Evolutionary conservation across 2,888 invertebrate species (phyloP).

Genomic region (Agrotis ipsilon): DNA sequence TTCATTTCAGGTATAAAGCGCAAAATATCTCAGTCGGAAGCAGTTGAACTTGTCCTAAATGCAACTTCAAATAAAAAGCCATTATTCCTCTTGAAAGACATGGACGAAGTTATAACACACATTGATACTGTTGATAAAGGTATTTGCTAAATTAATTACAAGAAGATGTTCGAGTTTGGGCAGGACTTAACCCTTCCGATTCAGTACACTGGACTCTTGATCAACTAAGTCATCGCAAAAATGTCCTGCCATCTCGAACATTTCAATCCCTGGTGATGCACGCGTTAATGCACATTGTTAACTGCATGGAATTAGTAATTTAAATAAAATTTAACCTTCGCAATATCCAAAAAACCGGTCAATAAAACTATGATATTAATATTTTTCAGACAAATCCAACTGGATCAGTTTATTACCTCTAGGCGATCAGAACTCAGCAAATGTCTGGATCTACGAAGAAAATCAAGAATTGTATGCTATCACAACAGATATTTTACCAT

Average conservation of each 20-base stretch:
- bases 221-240: too few species aligned
- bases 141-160: constrained; percentile 46
- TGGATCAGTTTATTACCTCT: constrained; percentile 80
- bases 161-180: neutral
- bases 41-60: constrained; percentile 61
- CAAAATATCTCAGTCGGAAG: constrained; percentile 62
- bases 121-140: constrained; percentile 80
- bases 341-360: neutral
- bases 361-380: neutral
- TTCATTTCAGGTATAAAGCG: constrained; percentile 73
- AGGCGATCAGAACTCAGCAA: constrained; percentile 74
- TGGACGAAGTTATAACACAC: constrained; percentile 64
- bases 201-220: too few species aligned
- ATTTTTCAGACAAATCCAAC: constrained; percentile 80
- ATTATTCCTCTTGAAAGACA: constrained; percentile 71
- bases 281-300: neutral
- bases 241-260: too few species aligned
- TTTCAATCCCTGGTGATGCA: too few species aligned
- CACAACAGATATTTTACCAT: constrained; percentile 70
- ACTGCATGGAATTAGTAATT: neutral
- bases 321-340: neutral
- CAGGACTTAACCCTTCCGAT: too few species aligned
- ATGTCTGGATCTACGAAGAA: constrained; percentile 81
- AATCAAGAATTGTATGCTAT: constrained; percentile 74
- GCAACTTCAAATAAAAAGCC: constrained; percentile 65